Percentiles rank a stretch among this genome's conserved stretches.
These are phyloP conservation scores for Gari tellinella DNA, from an alignment of 2,888 invertebrate genomes.

Conservation along the genomic window DNA sequence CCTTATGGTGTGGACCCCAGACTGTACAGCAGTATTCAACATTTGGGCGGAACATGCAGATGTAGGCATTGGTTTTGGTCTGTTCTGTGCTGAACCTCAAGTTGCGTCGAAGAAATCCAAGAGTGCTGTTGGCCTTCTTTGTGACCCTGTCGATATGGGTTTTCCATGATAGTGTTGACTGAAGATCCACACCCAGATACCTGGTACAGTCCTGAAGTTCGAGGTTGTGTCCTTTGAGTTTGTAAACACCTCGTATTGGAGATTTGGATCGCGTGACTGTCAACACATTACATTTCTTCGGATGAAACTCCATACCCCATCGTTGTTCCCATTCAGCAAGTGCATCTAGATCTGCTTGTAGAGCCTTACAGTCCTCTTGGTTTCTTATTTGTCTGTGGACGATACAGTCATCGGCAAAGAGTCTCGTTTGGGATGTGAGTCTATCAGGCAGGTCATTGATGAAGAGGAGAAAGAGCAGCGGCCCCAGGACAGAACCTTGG, in stretches of 20 bases:
- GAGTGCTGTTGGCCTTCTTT: slow-evolving; percentile 14
- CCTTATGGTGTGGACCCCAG: slow-evolving; percentile 13
- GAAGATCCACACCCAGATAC: slow-evolving; percentile 12
- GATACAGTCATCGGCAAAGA: slow-evolving; percentile 28
- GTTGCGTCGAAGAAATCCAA: too few relatives aligned
- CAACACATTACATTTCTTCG: too few relatives aligned
- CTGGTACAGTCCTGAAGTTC: not conserved
- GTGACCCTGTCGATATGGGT: slow-evolving; percentile 11
- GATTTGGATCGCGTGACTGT: not conserved
- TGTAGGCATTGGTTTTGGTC: slow-evolving; percentile 9
- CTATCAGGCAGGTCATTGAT: slow-evolving; percentile 13
- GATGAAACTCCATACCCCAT: slow-evolving; percentile 24
- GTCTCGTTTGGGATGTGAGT: slow-evolving; percentile 5
- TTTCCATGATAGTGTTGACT: slow-evolving; percentile 5
- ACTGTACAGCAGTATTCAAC: slow-evolving; percentile 12
- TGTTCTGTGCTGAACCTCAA: slow-evolving; percentile 3
- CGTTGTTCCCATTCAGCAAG: slow-evolving; percentile 9
- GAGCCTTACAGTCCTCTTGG: too few relatives aligned
- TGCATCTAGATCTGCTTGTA: not conserved
- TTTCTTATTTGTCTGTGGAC: too few relatives aligned
- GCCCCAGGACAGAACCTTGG: slow-evolving; percentile 14
- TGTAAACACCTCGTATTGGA: not conserved
- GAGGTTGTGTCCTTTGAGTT: not conserved
- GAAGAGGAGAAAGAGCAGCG: slow-evolving; percentile 3
- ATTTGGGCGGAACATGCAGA: slow-evolving; percentile 4